These are phyloP conservation scores for Tragulus kanchil DNA, from an alignment of 2,113 vertebrate genomes.

Conservation along the genomic window DNA sequence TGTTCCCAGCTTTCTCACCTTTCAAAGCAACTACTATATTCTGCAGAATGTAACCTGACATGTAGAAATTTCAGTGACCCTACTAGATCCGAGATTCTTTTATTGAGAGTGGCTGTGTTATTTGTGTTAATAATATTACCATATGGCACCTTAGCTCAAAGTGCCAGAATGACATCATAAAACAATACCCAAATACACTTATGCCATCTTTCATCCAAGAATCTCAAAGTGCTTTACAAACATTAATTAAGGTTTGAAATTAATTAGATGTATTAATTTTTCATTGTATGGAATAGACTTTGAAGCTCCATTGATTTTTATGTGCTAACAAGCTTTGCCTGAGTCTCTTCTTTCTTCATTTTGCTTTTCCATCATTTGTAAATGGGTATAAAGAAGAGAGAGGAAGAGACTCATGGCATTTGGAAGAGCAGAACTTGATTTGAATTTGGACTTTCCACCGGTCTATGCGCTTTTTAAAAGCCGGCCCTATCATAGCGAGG, in stretches of 20 bases:
- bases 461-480: conserved; percentile 31
- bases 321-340: conserved; percentile 8
- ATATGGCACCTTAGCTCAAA: neutral
- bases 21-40: neutral
- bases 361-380: neutral
- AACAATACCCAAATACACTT: conserved; percentile 23
- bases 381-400: neutral
- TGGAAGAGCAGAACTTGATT: conserved; percentile 35
- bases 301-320: conserved; percentile 71
- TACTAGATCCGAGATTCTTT: neutral
- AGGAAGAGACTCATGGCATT: neutral
- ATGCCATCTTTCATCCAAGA: conserved; percentile 15
- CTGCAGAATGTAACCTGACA: neutral
- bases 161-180: conserved; percentile 28
- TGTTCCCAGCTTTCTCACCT: neutral
- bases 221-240: conserved; percentile 70
- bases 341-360: neutral
- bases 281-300: conserved; percentile 65
- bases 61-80: neutral
- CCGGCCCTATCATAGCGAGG: neutral
- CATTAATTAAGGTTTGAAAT: conserved; percentile 69
- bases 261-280: conserved; percentile 75
- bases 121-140: conserved; percentile 47
- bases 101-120: conserved; percentile 1
- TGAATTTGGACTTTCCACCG: conserved; percentile 48